A percentile compares a stretch with the other conserved stretches of the same genome.
phyloP scores from a whole-genome alignment of 2,888 invertebrate genomes.

The Metallyticus violacea region DNA sequence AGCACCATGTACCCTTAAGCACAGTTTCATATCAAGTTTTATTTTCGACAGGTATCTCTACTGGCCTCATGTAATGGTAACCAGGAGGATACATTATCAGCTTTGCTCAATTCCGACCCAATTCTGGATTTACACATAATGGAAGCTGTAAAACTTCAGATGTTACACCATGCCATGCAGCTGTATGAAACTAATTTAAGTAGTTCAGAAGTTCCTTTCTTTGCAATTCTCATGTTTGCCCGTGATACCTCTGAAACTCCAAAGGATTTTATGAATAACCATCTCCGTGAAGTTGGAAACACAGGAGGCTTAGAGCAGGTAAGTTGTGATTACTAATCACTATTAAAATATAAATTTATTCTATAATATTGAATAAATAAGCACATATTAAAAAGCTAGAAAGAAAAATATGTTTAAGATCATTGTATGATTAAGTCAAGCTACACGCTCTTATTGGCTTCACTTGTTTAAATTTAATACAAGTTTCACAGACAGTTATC shows the following conservation, averaged over 20 bases:
- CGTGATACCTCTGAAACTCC: constrained; percentile 45
- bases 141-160: constrained; percentile 42
- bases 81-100: constrained; percentile 26
- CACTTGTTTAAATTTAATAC: too few species aligned
- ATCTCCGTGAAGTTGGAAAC: constrained; percentile 47
- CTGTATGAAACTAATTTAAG: constrained; percentile 40
- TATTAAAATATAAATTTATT: too few species aligned
- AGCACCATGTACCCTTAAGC: neutral
- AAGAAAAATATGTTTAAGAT: too few species aligned
- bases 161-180: constrained; percentile 45
- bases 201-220: constrained; percentile 44
- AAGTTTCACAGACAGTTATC: too few species aligned
- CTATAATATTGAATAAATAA: too few species aligned
- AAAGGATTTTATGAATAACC: constrained; percentile 44
- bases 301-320: constrained; percentile 48
- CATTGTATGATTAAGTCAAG: too few species aligned
- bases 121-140: constrained; percentile 36
- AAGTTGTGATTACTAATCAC: too few species aligned
- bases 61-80: constrained; percentile 23
- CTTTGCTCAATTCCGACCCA: constrained; percentile 35
- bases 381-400: too few species aligned
- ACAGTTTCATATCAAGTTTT: neutral
- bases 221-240: constrained; percentile 47
- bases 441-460: too few species aligned
- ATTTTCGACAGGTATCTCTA: constrained; percentile 14